These are phyloP conservation scores for Phenganax marumi DNA, from an alignment of 92 coral and sea anemone species.

Conservation along the genomic window DNA sequence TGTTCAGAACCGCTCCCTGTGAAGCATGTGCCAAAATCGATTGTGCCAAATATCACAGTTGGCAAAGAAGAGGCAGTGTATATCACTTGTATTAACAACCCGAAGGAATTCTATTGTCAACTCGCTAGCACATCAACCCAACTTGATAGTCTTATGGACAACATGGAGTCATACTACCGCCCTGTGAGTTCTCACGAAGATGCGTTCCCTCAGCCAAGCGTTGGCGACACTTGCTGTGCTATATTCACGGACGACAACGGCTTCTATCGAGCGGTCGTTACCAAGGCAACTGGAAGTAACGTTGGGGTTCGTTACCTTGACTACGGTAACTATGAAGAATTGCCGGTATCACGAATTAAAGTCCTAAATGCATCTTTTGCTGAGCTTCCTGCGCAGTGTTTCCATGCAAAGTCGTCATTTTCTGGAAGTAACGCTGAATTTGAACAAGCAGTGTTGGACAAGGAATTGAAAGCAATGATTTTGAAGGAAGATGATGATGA, in stretches of 20 bases:
- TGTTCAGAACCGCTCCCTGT: no score
- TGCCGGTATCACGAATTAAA: constrained; percentile 63
- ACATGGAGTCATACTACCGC: constrained; percentile 59
- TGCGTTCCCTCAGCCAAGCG: constrained; percentile 33
- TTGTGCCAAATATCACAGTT: constrained; percentile 12
- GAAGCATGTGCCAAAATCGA: not conserved
- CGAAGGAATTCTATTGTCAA: constrained; percentile 66
- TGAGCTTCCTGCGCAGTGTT: constrained; percentile 66
- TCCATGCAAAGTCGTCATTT: constrained; percentile 33
- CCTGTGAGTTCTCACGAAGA: constrained; percentile 53
- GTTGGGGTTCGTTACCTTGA: constrained; percentile 73
- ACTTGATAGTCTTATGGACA: constrained; percentile 72
- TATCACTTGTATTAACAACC: constrained; percentile 59
- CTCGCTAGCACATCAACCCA: constrained; percentile 59
- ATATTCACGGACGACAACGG: constrained; percentile 66
- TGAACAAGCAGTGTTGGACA: constrained; percentile 57
- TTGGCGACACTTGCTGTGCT: constrained; percentile 68
- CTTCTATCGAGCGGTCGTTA: constrained; percentile 81
- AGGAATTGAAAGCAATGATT: constrained; percentile 24
- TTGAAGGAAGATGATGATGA: no score
- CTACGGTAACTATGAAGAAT: constrained; percentile 79
- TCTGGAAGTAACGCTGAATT: constrained; percentile 54
- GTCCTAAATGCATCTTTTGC: constrained; percentile 66
- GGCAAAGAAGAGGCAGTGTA: constrained; percentile 68
- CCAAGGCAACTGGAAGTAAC: constrained; percentile 25